Evolutionary conservation across 2,113 vertebrate genomes (phyloP).

Genomic region (Poicephalus meyeri): DNA sequence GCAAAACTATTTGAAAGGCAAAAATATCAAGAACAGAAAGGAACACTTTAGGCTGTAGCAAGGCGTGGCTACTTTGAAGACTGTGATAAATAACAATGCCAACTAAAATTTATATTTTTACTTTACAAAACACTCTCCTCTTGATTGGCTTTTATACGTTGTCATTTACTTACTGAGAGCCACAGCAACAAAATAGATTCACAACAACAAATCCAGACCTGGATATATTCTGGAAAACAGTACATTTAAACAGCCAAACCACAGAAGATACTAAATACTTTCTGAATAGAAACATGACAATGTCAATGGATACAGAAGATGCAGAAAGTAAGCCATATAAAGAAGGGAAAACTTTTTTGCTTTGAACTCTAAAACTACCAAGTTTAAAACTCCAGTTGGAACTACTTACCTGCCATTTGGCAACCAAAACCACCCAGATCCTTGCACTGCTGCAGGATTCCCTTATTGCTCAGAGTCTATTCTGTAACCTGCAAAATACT

Average conservation of each 20-base stretch:
- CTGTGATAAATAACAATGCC: not conserved
- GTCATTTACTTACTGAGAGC: not conserved
- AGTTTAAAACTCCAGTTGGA: not conserved
- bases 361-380: not conserved
- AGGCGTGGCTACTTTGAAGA: not conserved
- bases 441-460: not conserved
- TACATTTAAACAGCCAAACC: not conserved
- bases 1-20: not conserved
- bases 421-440: not conserved
- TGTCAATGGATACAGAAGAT: not conserved
- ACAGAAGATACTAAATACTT: not conserved
- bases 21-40: not conserved
- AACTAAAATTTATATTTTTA: not conserved
- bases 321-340: not conserved
- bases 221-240: not conserved
- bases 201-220: not conserved
- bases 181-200: not conserved
- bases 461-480: not conserved
- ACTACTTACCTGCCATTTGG: not conserved
- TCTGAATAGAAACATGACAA: not conserved
- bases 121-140: not conserved
- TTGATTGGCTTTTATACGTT: not conserved
- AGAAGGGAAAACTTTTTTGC: not conserved
- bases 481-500: not conserved
- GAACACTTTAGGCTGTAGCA: not conserved